Conservation (phyloP, 1,140 invertebrate species). For the Subanguina moxae region DNA sequence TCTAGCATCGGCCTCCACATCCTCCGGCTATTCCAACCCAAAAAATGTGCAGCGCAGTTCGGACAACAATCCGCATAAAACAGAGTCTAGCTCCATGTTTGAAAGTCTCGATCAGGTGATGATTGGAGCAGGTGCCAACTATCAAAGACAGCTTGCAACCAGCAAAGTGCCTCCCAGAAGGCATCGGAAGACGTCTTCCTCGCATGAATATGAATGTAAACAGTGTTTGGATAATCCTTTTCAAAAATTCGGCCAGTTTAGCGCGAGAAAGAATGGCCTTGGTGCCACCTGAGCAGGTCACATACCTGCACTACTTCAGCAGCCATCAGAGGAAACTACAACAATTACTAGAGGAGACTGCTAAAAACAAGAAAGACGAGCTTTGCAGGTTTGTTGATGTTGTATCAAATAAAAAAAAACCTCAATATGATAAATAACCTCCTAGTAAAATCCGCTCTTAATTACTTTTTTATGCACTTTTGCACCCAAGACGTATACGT, state of each 20-base stretch:
- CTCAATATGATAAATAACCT: too few species aligned
- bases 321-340: conserved; percentile 42
- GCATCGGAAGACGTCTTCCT: conserved; percentile 27
- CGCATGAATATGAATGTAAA: neutral
- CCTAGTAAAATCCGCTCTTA: too few species aligned
- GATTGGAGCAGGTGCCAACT: neutral
- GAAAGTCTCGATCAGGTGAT: neutral
- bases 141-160: neutral
- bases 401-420: too few species aligned
- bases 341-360: conserved; percentile 41
- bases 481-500: too few species aligned
- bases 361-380: conserved; percentile 20
- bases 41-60: too few species aligned
- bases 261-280: conserved; percentile 8
- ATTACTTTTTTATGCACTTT: too few species aligned
- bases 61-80: neutral
- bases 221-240: neutral
- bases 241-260: neutral
- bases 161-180: conserved; percentile 30
- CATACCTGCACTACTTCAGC: conserved; percentile 50
- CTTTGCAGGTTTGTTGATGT: conserved; percentile 27
- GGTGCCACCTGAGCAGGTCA: conserved; percentile 46
- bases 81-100: neutral
- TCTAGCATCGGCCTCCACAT: neutral
- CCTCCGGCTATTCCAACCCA: neutral